Evolutionary conservation across 2,797 vertebrate species (phyloP).

Genomic region (Synanceia verrucosa): DNA sequence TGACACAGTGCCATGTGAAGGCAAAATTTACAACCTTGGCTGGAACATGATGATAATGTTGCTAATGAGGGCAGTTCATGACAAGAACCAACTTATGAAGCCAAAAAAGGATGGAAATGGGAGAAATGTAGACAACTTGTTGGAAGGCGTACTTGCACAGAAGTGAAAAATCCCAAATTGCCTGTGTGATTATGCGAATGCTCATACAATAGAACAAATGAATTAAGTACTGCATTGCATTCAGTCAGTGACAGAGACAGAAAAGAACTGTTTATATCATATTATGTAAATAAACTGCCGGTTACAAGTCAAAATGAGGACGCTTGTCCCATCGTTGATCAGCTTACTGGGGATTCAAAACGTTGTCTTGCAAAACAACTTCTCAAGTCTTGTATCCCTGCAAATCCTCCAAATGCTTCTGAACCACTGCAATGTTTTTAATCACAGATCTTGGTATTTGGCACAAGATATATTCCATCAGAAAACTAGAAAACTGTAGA

Average conservation of each 20-base stretch:
- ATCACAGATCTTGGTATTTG: slow-evolving; percentile 66
- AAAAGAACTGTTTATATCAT: slow-evolving; percentile 19
- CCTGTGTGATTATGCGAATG: slow-evolving; percentile 40
- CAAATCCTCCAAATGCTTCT: slow-evolving; percentile 75
- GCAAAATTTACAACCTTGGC: slow-evolving; percentile 66
- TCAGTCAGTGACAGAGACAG: slow-evolving; percentile 1
- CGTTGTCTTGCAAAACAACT: slow-evolving; percentile 73
- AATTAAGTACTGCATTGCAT: slow-evolving; percentile 26
- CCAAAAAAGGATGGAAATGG: slow-evolving; percentile 53
- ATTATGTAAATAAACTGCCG: slow-evolving; percentile 28
- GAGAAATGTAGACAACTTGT: slow-evolving; percentile 44
- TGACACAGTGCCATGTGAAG: slow-evolving; percentile 64
- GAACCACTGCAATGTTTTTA: slow-evolving; percentile 61
- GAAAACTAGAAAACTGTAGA: slow-evolving; percentile 31
- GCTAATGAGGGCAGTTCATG: slow-evolving; percentile 71
- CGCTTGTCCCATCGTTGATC: slow-evolving; percentile 59
- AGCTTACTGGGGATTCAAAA: slow-evolving; percentile 78
- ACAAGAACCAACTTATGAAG: slow-evolving; percentile 66
- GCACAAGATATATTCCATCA: slow-evolving; percentile 48
- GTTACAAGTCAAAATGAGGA: slow-evolving; percentile 63
- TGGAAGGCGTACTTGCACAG: slow-evolving; percentile 46
- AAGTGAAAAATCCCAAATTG: slow-evolving; percentile 39
- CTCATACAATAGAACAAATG: slow-evolving; percentile 29
- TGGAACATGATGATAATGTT: slow-evolving; percentile 62
- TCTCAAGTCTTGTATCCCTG: slow-evolving; percentile 67